These are phyloP conservation scores for Scelioninae gen. 2 DNA, from an alignment of 2,888 invertebrate species.

Conservation along the genomic window DNA sequence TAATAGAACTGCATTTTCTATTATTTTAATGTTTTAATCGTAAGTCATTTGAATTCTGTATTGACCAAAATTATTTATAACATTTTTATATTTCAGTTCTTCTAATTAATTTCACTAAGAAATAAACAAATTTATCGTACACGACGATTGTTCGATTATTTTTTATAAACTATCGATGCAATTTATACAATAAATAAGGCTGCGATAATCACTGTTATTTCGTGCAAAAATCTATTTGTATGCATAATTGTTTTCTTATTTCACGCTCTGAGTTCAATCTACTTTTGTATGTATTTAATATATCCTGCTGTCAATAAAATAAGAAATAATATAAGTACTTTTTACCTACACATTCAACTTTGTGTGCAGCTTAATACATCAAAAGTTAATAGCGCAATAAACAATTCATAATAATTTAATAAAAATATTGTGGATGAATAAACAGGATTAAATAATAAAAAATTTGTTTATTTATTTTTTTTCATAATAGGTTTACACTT, in stretches of 20 bases:
- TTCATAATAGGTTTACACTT: too few species aligned
- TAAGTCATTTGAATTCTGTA: too few species aligned
- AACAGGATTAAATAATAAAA: too few species aligned
- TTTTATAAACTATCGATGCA: constrained; percentile 7
- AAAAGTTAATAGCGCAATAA: constrained; percentile 1
- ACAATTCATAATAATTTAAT: constrained; percentile 20
- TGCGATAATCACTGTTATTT: constrained; percentile 50
- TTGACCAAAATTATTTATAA: too few species aligned
- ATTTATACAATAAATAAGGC: constrained; percentile 34
- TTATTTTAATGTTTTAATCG: too few species aligned
- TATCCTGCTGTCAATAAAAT: constrained; percentile 12
- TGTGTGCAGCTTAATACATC: too few species aligned
- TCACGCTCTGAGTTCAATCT: constrained; percentile 47
- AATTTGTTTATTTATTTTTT: too few species aligned
- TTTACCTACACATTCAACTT: background rate
- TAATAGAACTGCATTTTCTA: too few species aligned
- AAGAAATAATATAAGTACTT: constrained; percentile 3
- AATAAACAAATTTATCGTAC: background rate
- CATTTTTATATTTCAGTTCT: too few species aligned
- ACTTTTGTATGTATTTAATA: constrained; percentile 36
- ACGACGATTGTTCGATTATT: background rate
- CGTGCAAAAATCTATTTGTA: constrained; percentile 52
- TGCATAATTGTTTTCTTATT: constrained; percentile 43
- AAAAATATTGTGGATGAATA: constrained; percentile 12
- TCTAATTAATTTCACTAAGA: too few species aligned